phyloP scores from a whole-genome alignment of 2,888 invertebrate species.

The Chelonus formosanus region DNA sequence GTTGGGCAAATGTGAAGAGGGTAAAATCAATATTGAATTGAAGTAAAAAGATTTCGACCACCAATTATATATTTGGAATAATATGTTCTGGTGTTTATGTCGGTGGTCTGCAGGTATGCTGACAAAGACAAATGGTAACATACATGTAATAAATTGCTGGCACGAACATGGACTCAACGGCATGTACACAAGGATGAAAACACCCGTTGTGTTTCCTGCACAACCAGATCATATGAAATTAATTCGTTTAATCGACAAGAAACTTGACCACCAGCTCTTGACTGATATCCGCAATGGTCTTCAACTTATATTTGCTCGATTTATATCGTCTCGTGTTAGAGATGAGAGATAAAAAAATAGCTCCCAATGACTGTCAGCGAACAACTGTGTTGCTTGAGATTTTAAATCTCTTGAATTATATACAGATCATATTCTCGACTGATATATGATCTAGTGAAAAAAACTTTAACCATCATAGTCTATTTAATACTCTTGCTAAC shows the following conservation, averaged over 20 bases:
- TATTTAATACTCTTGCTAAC: too few relatives aligned
- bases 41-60: too few relatives aligned
- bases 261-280: conserved; percentile 7
- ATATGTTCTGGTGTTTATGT: conserved; percentile 21
- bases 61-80: conserved; percentile 2
- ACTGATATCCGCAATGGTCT: background rate
- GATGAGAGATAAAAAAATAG: conserved; percentile 3
- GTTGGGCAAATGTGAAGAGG: too few relatives aligned
- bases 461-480: background rate
- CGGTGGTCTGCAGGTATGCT: conserved; percentile 29
- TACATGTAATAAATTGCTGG: conserved; percentile 41
- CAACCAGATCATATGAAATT: conserved; percentile 45
- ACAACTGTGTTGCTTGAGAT: too few relatives aligned
- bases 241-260: conserved; percentile 41
- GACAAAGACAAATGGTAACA: conserved; percentile 42
- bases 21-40: too few relatives aligned
- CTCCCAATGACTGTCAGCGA: background rate
- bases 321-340: background rate
- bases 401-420: background rate
- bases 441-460: background rate
- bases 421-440: background rate
- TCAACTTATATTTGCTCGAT: background rate
- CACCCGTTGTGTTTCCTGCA: conserved; percentile 33
- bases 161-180: conserved; percentile 18
- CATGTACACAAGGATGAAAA: conserved; percentile 38